Evolutionary conservation across 2,113 vertebrate species (phyloP).

Genomic region (Thermophis baileyi): DNA sequence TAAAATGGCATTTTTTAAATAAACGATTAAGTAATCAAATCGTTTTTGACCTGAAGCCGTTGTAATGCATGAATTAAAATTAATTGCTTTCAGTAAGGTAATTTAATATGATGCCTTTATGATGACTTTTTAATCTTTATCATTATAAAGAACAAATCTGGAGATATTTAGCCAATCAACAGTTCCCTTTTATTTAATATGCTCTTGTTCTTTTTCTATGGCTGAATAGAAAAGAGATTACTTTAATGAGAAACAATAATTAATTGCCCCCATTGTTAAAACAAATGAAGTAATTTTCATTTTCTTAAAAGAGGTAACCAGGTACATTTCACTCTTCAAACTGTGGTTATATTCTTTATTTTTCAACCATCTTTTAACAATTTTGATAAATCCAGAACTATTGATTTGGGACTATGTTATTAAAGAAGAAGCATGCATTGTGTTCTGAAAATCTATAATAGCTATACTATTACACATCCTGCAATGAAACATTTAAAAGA

Average conservation of each 20-base stretch:
- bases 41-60: constrained; percentile 14
- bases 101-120: constrained; percentile 58
- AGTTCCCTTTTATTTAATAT: constrained; percentile 44
- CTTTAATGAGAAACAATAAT: constrained; percentile 23
- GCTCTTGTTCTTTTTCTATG: constrained; percentile 10
- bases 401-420: background rate
- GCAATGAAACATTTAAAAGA: background rate
- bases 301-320: constrained; percentile 12
- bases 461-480: background rate
- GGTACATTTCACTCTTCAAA: background rate
- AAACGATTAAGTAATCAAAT: constrained; percentile 5
- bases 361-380: background rate
- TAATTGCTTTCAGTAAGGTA: constrained; percentile 51
- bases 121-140: constrained; percentile 63
- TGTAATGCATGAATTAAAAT: constrained; percentile 51
- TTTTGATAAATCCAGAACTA: background rate
- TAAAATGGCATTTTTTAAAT: constrained; percentile 16
- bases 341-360: background rate
- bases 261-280: constrained; percentile 20
- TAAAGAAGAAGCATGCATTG: background rate
- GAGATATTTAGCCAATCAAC: constrained; percentile 48
- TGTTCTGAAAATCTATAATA: background rate
- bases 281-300: constrained; percentile 22
- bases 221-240: background rate
- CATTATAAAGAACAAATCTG: constrained; percentile 51